Conservation (phyloP, 30 jellyfish, hydroid and myxozoan genomes). For the Phacellophora camtschatica region DNA sequence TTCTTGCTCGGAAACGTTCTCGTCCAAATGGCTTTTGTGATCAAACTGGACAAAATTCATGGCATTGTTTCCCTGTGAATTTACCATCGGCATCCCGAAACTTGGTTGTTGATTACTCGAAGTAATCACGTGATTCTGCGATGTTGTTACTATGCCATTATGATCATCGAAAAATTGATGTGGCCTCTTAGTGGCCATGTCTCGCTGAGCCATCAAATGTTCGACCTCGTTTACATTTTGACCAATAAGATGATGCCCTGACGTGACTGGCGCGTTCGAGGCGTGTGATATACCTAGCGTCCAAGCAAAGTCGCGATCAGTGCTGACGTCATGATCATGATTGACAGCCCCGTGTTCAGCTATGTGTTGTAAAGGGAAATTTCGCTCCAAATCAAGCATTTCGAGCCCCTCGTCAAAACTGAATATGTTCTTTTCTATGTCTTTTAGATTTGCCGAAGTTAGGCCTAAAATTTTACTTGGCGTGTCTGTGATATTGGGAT, state of each 20-base stretch:
- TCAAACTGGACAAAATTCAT: slow-evolving; percentile 1
- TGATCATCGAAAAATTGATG: background rate
- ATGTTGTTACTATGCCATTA: background rate
- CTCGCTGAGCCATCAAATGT: background rate
- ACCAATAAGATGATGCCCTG: background rate
- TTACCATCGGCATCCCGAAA: slow-evolving; percentile 4
- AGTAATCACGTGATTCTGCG: background rate
- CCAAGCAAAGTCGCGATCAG: slow-evolving; percentile 38
- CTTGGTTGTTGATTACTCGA: background rate
- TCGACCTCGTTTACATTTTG: slow-evolving; percentile 23
- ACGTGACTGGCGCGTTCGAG: slow-evolving; percentile 13
- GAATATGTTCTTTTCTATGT: slow-evolving; percentile 47
- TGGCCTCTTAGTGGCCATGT: background rate
- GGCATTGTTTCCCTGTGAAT: background rate
- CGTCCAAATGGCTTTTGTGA: background rate
- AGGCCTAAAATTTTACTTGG: slow-evolving; percentile 46
- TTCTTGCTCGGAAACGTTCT: background rate
- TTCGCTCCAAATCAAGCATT: slow-evolving; percentile 42
- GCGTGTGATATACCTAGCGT: slow-evolving; percentile 34
- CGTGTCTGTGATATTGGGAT: background rate
- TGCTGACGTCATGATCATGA: slow-evolving; percentile 26
- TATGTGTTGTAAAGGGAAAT: slow-evolving; percentile 29
- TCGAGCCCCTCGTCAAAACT: slow-evolving; percentile 64
- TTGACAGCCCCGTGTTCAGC: background rate
- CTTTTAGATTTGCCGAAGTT: slow-evolving; percentile 50